phyloP scores from a whole-genome alignment of 1,140 invertebrate species.

The Amphibalanus amphitrite region DNA sequence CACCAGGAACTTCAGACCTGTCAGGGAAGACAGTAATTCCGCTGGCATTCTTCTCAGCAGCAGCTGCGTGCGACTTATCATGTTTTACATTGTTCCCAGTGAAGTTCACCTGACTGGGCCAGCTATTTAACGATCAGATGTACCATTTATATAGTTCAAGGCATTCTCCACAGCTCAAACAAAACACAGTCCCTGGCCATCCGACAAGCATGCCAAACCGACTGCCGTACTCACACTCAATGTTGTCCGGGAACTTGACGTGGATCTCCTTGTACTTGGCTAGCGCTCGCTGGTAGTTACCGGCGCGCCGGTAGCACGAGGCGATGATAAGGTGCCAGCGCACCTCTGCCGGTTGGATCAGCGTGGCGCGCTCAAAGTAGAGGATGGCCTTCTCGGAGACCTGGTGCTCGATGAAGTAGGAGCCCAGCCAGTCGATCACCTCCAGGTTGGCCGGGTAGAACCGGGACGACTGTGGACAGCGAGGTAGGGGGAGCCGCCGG shows the following conservation, averaged over 20 bases:
- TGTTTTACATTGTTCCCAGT: constrained; percentile 4
- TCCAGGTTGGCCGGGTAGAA: constrained; percentile 75
- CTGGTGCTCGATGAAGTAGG: constrained; percentile 60
- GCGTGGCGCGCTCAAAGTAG: constrained; percentile 71
- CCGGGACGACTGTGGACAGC: constrained; percentile 47
- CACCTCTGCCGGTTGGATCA: constrained; percentile 68
- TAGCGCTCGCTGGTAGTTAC: constrained; percentile 66
- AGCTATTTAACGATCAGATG: no score
- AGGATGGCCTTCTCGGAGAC: constrained; percentile 62
- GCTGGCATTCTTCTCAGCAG: background rate
- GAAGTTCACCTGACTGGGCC: background rate
- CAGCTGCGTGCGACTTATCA: no score
- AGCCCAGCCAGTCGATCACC: constrained; percentile 79
- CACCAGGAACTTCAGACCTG: constrained; percentile 60
- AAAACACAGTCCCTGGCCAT: no score
- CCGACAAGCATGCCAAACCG: no score
- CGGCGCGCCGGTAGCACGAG: constrained; percentile 58
- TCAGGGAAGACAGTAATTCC: constrained; percentile 11
- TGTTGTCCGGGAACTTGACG: constrained; percentile 61
- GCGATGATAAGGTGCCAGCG: constrained; percentile 72
- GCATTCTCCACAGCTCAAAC: no score
- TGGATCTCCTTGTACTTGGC: constrained; percentile 57
- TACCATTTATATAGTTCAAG: no score
- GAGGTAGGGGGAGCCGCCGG: no score
- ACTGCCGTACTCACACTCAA: constrained; percentile 42